Evolutionary conservation across 2,888 invertebrate genomes (phyloP).

Genomic region (Eudasyphora cyanicolor): DNA sequence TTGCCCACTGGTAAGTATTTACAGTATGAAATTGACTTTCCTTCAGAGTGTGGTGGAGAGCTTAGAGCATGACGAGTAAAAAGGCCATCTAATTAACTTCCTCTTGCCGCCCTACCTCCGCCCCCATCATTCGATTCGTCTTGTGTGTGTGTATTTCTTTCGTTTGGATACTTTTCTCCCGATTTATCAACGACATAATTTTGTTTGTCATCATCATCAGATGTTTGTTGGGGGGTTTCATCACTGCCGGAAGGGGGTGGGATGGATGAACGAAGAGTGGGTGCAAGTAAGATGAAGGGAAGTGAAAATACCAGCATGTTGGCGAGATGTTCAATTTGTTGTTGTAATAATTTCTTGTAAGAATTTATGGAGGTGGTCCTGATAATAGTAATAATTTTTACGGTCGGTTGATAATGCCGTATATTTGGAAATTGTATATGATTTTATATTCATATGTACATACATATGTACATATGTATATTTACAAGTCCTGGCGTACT

Average conservation of each 20-base stretch:
- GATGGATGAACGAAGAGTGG: too few relatives aligned
- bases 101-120: background rate
- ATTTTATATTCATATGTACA: too few relatives aligned
- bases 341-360: background rate
- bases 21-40: background rate
- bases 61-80: background rate
- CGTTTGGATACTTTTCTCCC: background rate
- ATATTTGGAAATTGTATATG: too few relatives aligned
- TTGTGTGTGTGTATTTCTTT: background rate
- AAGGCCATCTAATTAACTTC: conserved; percentile 8
- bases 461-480: too few relatives aligned
- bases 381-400: background rate
- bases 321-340: background rate
- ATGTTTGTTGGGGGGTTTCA: background rate
- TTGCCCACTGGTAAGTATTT: too few relatives aligned
- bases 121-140: background rate
- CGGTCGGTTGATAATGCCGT: too few relatives aligned
- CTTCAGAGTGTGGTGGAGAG: background rate
- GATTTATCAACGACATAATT: background rate
- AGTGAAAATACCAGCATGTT: background rate
- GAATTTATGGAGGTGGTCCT: background rate
- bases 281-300: background rate
- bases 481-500: too few relatives aligned
- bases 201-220: background rate
- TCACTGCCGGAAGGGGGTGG: background rate